These are phyloP conservation scores for Manis crassicaudata DNA, from an alignment of 2,797 vertebrate genomes.

Conservation along the genomic window DNA sequence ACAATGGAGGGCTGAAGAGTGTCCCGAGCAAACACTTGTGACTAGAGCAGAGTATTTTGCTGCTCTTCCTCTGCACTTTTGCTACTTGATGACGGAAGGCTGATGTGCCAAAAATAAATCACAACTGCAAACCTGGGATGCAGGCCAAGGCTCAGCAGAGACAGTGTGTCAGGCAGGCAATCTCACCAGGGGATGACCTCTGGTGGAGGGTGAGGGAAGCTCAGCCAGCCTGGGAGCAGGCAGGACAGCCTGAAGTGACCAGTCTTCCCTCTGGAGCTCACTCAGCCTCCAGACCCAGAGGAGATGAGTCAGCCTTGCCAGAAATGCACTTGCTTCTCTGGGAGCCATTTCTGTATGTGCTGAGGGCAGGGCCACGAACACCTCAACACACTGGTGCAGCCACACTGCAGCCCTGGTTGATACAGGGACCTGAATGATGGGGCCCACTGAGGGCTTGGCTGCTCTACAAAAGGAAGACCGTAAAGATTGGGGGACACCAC, in stretches of 20 bases:
- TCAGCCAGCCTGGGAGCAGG: background rate
- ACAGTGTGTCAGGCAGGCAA: background rate
- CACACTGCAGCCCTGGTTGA: background rate
- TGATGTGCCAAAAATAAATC: slow-evolving; percentile 75
- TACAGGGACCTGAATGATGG: background rate
- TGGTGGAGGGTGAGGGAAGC: slow-evolving; percentile 28
- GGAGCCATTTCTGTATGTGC: background rate
- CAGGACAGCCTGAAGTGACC: background rate
- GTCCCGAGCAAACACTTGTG: background rate
- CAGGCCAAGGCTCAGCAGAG: slow-evolving; percentile 36
- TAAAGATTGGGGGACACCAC: background rate
- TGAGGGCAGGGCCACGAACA: background rate
- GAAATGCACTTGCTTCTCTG: background rate
- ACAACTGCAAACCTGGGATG: slow-evolving; percentile 54
- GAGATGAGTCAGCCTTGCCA: background rate
- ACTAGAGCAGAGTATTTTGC: background rate
- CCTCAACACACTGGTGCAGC: fast-evolving
- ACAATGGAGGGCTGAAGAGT: background rate
- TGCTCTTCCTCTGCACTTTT: slow-evolving; percentile 46
- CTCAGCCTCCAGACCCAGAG: background rate
- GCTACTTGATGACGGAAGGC: slow-evolving; percentile 65
- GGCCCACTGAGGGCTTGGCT: background rate
- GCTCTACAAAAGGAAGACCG: background rate
- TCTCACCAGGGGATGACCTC: slow-evolving; percentile 3
- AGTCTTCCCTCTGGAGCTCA: background rate